Evolutionary conservation across 2,797 vertebrate species (phyloP).

Genomic region (Cirrhinus mrigala): DNA sequence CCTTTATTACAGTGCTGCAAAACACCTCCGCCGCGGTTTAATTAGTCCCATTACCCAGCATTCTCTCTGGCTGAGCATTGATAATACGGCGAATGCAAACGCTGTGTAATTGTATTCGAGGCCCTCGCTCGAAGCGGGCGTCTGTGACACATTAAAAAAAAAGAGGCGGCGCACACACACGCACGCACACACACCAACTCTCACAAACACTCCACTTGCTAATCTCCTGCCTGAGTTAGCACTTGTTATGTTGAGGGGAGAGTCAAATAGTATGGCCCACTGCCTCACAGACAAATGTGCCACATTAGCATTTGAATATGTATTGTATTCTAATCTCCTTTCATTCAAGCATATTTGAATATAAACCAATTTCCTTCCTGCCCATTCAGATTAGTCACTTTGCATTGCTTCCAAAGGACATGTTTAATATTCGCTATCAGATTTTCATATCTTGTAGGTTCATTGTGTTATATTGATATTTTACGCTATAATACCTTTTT

Average conservation of each 20-base stretch:
- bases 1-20: conserved; percentile 48
- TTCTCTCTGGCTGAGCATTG: conserved; percentile 52
- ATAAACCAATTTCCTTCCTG: conserved; percentile 67
- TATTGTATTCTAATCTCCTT: conserved; percentile 69
- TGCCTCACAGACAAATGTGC: conserved; percentile 68
- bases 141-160: conserved; percentile 50
- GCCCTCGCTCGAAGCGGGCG: conserved; percentile 49
- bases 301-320: conserved; percentile 72
- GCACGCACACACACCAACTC: not conserved
- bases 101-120: conserved; percentile 59
- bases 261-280: conserved; percentile 66
- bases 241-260: conserved; percentile 57
- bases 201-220: conserved; percentile 59
- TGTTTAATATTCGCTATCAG: conserved; percentile 64
- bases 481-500: conserved; percentile 50
- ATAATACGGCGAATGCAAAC: conserved; percentile 58
- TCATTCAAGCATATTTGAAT: conserved; percentile 62
- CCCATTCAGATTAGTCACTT: conserved; percentile 63
- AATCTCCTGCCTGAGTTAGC: conserved; percentile 68
- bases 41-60: conserved; percentile 63
- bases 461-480: conserved; percentile 49
- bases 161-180: conserved; percentile 42
- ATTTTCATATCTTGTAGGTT: conserved; percentile 55
- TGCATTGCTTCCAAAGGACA: conserved; percentile 53
- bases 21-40: conserved; percentile 62